Conservation (phyloP, 92 coral and sea anemone genomes). For the Actinernus sp. region DNA sequence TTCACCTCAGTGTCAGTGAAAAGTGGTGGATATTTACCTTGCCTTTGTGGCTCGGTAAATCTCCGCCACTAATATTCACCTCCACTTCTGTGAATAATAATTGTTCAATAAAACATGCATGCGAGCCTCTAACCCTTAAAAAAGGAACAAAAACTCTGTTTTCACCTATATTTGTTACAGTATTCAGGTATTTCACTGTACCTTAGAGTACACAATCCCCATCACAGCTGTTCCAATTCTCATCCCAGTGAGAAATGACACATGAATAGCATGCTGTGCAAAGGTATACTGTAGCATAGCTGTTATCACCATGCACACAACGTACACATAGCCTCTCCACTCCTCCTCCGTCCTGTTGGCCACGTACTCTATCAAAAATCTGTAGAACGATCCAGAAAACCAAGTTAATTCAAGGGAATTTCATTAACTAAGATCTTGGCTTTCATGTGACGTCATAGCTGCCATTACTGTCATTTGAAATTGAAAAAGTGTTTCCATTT, state of each 20-base stretch:
- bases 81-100: background rate
- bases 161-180: background rate
- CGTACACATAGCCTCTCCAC: conserved; percentile 90
- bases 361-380: conserved; percentile 80
- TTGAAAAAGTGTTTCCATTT: too few relatives aligned
- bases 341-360: conserved; percentile 61
- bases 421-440: too few relatives aligned
- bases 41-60: too few relatives aligned
- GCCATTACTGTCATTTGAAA: too few relatives aligned
- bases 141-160: too few relatives aligned
- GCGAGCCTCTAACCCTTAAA: too few relatives aligned
- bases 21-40: too few relatives aligned
- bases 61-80: too few relatives aligned
- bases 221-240: conserved; percentile 82
- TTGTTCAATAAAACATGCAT: too few relatives aligned
- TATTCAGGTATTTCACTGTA: conserved; percentile 5
- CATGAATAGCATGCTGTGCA: conserved; percentile 75
- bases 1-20: too few relatives aligned
- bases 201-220: conserved; percentile 93
- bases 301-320: conserved; percentile 69
- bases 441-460: too few relatives aligned
- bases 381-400: conserved; percentile 1
- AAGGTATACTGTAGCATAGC: conserved; percentile 54
- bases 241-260: conserved; percentile 83
- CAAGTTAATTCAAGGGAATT: background rate